Percentiles rank a stretch among this genome's conserved stretches.
These are phyloP conservation scores for Florisuga fusca DNA, from an alignment of 2,797 vertebrate genomes.

Conservation along the genomic window DNA sequence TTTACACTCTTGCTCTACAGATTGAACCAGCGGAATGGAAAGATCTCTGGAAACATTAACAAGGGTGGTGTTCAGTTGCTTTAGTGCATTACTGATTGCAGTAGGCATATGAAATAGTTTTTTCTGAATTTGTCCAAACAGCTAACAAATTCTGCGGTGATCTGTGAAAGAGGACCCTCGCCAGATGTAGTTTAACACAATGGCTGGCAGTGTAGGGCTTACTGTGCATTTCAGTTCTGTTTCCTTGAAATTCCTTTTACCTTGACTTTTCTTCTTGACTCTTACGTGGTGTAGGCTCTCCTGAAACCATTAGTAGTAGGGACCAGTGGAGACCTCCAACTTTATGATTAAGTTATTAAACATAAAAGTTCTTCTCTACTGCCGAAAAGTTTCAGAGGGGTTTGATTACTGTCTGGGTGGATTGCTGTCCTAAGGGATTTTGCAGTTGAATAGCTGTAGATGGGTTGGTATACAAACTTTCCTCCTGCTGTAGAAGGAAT, in stretches of 20 bases:
- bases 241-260: background rate
- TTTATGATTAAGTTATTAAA: background rate
- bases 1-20: background rate
- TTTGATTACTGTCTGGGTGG: slow-evolving; percentile 10
- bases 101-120: background rate
- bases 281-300: rapidly evolving
- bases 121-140: slow-evolving; percentile 25
- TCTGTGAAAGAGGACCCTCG: background rate
- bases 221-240: background rate
- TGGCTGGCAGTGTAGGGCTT: background rate
- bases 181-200: background rate
- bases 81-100: background rate
- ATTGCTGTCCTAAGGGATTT: background rate
- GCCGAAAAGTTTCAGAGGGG: background rate
- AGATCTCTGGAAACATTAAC: slow-evolving; percentile 7
- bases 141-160: background rate
- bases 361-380: background rate
- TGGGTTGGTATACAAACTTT: background rate
- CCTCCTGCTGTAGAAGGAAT: background rate
- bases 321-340: background rate
- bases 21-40: background rate
- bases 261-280: background rate
- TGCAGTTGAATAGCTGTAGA: background rate
- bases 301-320: background rate
- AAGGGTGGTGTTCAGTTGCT: background rate